Conservation (phyloP, 64 coral and sea anemone species). For the Porites australiensis region DNA sequence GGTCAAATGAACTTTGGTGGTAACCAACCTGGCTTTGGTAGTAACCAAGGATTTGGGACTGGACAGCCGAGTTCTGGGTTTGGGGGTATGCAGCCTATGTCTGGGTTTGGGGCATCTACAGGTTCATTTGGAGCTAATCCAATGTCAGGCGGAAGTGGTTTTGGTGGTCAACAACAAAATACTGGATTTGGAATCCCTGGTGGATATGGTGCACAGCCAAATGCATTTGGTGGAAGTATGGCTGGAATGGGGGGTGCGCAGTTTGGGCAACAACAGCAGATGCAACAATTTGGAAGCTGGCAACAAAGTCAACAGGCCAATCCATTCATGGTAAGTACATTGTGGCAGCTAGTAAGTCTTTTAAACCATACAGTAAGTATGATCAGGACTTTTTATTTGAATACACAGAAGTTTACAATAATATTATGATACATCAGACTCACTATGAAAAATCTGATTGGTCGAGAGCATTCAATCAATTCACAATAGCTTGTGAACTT, state of each 20-base stretch:
- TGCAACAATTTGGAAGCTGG: conserved; percentile 87
- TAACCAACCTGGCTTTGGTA: conserved; percentile 54
- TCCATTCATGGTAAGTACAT: conserved; percentile 92
- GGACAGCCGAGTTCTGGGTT: conserved; percentile 44
- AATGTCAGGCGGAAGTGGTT: neutral
- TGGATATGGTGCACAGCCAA: conserved; percentile 61
- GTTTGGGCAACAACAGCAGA: conserved; percentile 76
- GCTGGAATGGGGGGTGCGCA: conserved; percentile 66
- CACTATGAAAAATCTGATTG: no score
- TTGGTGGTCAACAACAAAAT: conserved; percentile 51
- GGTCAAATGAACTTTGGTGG: conserved; percentile 78
- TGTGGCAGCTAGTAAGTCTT: neutral
- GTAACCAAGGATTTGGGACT: conserved; percentile 57
- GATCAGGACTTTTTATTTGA: no score
- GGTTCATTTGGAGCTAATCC: conserved; percentile 54
- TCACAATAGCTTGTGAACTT: no score
- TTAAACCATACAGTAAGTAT: no score
- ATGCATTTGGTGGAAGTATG: conserved; percentile 71
- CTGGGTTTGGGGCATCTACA: conserved; percentile 29
- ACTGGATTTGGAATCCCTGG: conserved; percentile 49
- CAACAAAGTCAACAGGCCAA: conserved; percentile 90
- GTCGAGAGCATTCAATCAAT: no score
- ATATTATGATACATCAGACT: no score
- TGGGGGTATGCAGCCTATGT: conserved; percentile 32
- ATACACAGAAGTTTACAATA: no score